Evolutionary conservation across 2,888 invertebrate species (phyloP).

Genomic region (Peribatodes rhomboidaria): DNA sequence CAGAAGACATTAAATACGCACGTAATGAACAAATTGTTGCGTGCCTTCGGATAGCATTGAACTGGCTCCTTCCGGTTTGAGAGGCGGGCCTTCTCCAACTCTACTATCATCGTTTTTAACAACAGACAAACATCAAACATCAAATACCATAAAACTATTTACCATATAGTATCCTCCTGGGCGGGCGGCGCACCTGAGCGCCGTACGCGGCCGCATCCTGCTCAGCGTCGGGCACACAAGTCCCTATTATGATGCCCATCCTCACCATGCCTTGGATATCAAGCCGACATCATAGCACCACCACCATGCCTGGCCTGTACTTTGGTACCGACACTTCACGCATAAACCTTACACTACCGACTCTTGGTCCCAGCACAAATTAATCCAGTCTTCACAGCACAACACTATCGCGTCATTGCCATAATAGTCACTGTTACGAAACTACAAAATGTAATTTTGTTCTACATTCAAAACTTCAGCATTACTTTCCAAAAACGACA

Average conservation of each 20-base stretch:
- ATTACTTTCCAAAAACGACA: not conserved
- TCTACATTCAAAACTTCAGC: not conserved
- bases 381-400: slow-evolving; percentile 50
- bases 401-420: slow-evolving; percentile 50
- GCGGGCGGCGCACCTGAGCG: slow-evolving; percentile 73
- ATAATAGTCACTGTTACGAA: slow-evolving; percentile 9
- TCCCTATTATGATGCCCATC: slow-evolving; percentile 91
- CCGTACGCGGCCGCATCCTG: slow-evolving; percentile 84
- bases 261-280: slow-evolving; percentile 61
- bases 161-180: slow-evolving; percentile 81
- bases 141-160: slow-evolving; percentile 39
- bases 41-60: too few relatives aligned
- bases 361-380: slow-evolving; percentile 42
- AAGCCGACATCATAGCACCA: not conserved
- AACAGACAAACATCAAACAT: not conserved
- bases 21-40: too few relatives aligned
- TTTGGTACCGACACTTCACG: slow-evolving; percentile 3
- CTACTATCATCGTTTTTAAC: too few relatives aligned
- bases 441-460: not conserved
- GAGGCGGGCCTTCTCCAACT: too few relatives aligned
- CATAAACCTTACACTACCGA: not conserved
- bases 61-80: too few relatives aligned
- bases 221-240: slow-evolving; percentile 90
- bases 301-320: not conserved
- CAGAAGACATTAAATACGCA: too few relatives aligned